These are phyloP conservation scores for Xestoiulus laeticollis DNA, from an alignment of 2,888 invertebrate species.

Conservation along the genomic window DNA sequence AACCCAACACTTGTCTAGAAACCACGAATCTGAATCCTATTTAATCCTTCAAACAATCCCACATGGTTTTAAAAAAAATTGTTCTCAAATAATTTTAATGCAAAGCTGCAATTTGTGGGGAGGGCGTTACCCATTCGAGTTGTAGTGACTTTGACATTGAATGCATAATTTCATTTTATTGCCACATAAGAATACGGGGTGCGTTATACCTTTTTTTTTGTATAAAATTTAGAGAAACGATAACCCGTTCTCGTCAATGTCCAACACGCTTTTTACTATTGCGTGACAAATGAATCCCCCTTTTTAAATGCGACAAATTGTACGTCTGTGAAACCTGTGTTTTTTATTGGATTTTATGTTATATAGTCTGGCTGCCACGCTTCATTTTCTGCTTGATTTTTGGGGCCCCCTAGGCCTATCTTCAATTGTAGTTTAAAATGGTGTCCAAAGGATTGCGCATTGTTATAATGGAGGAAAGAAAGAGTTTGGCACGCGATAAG, in stretches of 20 bases:
- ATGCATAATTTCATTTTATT: conserved; percentile 25
- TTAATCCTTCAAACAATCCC: background rate
- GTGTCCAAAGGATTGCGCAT: conserved; percentile 29
- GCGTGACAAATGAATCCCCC: conserved; percentile 29
- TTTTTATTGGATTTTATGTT: background rate
- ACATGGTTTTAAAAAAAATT: background rate
- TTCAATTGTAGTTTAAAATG: conserved; percentile 17
- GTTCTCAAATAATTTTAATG: background rate
- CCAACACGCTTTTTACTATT: background rate
- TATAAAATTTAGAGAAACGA: background rate
- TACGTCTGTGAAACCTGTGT: background rate
- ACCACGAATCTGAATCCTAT: background rate
- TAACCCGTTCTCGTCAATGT: conserved; percentile 34
- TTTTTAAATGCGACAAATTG: conserved; percentile 6
- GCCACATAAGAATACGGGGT: conserved; percentile 27
- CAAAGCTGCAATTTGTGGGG: background rate
- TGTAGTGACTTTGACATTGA: background rate
- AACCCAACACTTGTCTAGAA: no score
- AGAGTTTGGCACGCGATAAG: conserved; percentile 33
- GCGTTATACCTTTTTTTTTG: background rate
- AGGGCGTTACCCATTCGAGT: background rate
- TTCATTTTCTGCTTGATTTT: background rate
- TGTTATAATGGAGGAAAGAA: conserved; percentile 1
- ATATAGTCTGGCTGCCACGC: background rate
- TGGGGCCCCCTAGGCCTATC: background rate